These are phyloP conservation scores for Schizopygopsis pylzovi DNA, from an alignment of 2,797 vertebrate species.

Conservation along the genomic window DNA sequence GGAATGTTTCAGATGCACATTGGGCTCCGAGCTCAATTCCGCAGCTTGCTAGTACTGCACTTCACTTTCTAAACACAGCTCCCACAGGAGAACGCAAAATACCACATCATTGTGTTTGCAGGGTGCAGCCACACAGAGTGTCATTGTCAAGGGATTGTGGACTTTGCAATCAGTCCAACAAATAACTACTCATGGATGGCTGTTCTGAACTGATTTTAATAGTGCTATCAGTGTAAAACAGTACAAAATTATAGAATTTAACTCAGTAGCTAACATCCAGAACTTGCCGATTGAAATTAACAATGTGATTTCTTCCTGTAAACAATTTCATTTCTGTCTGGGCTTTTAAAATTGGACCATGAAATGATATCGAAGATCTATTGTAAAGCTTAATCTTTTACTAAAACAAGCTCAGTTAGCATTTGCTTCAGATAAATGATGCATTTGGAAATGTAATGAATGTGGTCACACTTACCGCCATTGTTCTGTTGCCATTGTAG, in stretches of 20 bases:
- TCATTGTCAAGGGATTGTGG: conserved; percentile 47
- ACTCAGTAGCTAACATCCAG: no score
- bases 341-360: background rate
- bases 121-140: conserved; percentile 51
- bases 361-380: background rate
- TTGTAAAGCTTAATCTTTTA: background rate
- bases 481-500: conserved; percentile 69
- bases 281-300: background rate
- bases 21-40: conserved; percentile 35
- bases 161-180: conserved; percentile 35
- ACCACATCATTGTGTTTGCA: conserved; percentile 54
- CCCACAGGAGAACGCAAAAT: conserved; percentile 53
- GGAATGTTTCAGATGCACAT: conserved; percentile 55
- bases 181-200: conserved; percentile 31
- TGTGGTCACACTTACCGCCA: conserved; percentile 74
- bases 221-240: background rate
- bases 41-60: conserved; percentile 38
- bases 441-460: background rate
- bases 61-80: conserved; percentile 53
- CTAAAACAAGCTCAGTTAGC: background rate
- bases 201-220: background rate
- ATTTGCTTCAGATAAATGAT: background rate
- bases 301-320: background rate
- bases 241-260: background rate
- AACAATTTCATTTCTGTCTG: background rate